These are phyloP conservation scores for Prunella fulvescens DNA, from an alignment of 2,113 vertebrate species.

Conservation along the genomic window DNA sequence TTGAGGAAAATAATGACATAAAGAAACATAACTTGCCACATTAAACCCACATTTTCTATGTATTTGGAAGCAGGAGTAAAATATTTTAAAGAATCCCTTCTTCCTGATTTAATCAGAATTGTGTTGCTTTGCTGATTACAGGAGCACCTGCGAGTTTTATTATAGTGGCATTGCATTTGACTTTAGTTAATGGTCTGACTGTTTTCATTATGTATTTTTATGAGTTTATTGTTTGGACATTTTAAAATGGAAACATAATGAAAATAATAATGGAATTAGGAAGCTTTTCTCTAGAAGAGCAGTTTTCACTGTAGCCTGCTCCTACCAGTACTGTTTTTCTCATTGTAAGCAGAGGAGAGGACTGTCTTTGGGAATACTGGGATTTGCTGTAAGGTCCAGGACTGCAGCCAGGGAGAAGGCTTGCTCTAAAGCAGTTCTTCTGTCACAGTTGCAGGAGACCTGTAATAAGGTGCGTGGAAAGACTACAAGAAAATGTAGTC, in stretches of 20 bases:
- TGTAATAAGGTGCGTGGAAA: background rate
- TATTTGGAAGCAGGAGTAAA: background rate
- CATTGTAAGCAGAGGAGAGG: background rate
- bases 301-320: background rate
- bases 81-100: background rate
- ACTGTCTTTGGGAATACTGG: background rate
- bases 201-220: conserved; percentile 57
- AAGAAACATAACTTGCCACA: background rate
- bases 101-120: background rate
- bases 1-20: background rate
- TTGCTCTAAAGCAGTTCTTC: background rate
- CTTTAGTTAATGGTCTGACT: conserved; percentile 39
- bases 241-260: conserved; percentile 59
- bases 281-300: conserved; percentile 47
- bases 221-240: conserved; percentile 52
- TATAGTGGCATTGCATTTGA: background rate
- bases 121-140: background rate
- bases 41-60: conserved; percentile 15
- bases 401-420: background rate
- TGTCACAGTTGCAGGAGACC: background rate
- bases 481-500: background rate
- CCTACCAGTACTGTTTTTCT: background rate
- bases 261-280: conserved; percentile 54
- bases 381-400: background rate
- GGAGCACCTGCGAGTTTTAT: background rate